phyloP scores from a whole-genome alignment of 92 coral and sea anemone genomes.

The Muricea muricata region DNA sequence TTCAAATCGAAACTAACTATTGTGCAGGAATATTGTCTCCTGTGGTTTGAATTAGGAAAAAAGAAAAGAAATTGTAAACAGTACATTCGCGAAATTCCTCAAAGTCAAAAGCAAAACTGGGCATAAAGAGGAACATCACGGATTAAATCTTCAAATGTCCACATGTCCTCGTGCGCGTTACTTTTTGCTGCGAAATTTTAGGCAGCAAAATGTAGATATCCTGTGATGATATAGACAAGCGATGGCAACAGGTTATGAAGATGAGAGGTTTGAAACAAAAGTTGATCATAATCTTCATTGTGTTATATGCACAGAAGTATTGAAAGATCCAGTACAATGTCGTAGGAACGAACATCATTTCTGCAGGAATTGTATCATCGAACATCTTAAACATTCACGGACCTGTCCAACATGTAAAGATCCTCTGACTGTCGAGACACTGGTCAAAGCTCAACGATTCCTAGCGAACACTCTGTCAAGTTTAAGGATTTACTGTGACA shows the following conservation, averaged over 20 bases:
- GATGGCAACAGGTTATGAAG: neutral
- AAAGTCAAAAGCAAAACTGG: neutral
- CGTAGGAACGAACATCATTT: slow-evolving; percentile 59
- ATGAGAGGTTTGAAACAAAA: no score
- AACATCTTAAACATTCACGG: slow-evolving; percentile 43
- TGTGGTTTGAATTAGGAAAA: no score
- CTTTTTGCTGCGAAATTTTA: neutral
- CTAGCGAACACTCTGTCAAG: neutral
- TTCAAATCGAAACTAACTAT: neutral
- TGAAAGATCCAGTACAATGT: no score
- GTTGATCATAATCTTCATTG: no score
- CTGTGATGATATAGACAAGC: neutral
- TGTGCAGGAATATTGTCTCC: neutral
- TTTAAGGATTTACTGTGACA: no score
- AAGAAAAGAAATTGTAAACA: no score
- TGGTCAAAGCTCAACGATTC: neutral
- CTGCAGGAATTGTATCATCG: slow-evolving; percentile 65
- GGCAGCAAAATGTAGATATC: neutral
- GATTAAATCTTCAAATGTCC: neutral
- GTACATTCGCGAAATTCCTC: neutral
- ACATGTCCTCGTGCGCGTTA: neutral
- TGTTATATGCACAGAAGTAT: no score
- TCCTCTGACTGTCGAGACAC: neutral
- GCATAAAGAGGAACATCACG: neutral
- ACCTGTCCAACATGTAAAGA: slow-evolving; percentile 69